Evolutionary conservation across 2,888 invertebrate species (phyloP), one percentile per base, ranked within the genome.

Genomic region (Drosophila nigricruria): DNA sequence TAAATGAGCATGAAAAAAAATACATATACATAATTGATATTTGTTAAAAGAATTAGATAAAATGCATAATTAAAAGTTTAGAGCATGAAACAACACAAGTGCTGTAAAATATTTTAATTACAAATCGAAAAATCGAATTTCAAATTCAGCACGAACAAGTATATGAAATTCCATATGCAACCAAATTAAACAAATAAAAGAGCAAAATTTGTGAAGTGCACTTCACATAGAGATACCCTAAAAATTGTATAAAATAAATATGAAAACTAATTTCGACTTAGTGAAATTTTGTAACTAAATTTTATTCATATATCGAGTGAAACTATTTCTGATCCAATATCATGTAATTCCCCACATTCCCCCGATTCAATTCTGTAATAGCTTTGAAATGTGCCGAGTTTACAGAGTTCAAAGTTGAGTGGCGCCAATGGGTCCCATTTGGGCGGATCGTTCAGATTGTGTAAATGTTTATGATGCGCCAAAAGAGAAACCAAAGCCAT

Each of bases 381-480:
- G 27, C 47, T 83, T 83, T 74, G 78, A 75, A 76, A 72, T 79
- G 79, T 30, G 61, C 53, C 38, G 32, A 25, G 43, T n/a, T 52
- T 50, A 12, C 32, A 43, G 25, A 53, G 60, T 42, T 45, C 18
- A 40, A 23, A 27, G 47, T 70, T 32, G 49, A 49, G 42, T 18
- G 58, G 58, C 56, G 53, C 67, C 62, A 57, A 20, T 42, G 30
- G 57, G 57, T 18, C 25, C 56, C 38, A 42, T 56, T 50, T 59
- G 32, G 34, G n/a, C 25, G 60, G 63, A 79, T 69, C 79, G 54
- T 70, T 77, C 60, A 71, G 74, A 86, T 66, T 73, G 71, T 61
- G 45, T 52, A 72, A 68, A 74, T 86, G 73, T 71, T 84, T 89
- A 89, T 89, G 89, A 76, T 64, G 69, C 53, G 60, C 42, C 47